Evolutionary conservation across 2,888 invertebrate species (phyloP).

Genomic region (Pomacea canaliculata): DNA sequence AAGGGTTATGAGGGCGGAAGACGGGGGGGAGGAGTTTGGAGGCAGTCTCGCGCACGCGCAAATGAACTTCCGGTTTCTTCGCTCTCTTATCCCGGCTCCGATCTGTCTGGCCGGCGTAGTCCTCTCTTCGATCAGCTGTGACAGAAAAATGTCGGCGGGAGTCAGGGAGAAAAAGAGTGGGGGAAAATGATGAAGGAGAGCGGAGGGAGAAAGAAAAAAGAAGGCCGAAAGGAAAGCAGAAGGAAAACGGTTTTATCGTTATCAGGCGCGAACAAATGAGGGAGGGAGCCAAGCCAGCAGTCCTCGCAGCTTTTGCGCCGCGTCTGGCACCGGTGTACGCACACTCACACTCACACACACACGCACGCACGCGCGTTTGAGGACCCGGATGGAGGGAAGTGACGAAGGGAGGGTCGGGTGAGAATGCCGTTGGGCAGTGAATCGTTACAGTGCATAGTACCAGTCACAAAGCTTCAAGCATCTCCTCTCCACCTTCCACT

Average conservation of each 20-base stretch:
- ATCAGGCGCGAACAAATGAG: constrained; percentile 20
- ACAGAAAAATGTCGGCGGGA: constrained; percentile 21
- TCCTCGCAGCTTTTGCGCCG: too few relatives aligned
- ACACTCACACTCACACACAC: too few relatives aligned
- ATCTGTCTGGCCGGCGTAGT: constrained; percentile 24
- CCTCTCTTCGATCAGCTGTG: constrained; percentile 29
- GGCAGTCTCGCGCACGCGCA: constrained; percentile 10
- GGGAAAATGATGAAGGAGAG: not conserved
- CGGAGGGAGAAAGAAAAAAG: not conserved
- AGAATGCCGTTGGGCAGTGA: too few relatives aligned
- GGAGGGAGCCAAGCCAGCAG: constrained; percentile 8
- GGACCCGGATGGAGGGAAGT: too few relatives aligned
- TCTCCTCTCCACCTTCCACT: too few relatives aligned
- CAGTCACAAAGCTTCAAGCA: too few relatives aligned
- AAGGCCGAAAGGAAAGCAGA: not conserved
- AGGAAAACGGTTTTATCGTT: constrained; percentile 18
- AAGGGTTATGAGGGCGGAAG: too few relatives aligned
- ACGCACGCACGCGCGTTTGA: too few relatives aligned
- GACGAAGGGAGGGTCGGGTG: too few relatives aligned
- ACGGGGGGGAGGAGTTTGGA: not conserved
- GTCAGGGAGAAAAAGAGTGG: not conserved
- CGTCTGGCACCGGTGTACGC: too few relatives aligned
- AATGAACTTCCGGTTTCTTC: constrained; percentile 23
- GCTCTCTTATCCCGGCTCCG: constrained; percentile 31
- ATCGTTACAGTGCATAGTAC: too few relatives aligned